phyloP scores from a whole-genome alignment of 2,888 invertebrate genomes.

The Amaurobius ferox region DNA sequence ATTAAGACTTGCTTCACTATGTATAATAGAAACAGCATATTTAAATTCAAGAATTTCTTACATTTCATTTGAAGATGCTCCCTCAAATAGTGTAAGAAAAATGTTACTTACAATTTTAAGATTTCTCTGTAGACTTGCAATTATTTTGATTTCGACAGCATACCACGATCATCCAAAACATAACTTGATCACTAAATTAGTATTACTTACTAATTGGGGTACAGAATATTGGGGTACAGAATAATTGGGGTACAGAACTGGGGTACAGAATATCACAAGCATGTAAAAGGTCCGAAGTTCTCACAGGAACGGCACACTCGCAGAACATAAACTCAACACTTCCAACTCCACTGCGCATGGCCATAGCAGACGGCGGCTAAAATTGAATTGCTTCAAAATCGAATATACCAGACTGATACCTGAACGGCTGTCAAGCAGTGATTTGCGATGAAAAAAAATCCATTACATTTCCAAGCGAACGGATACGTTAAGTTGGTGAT shows the following conservation, averaged over 20 bases:
- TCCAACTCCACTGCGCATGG: background rate
- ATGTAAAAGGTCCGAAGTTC: background rate
- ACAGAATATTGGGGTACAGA: no score
- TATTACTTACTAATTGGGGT: background rate
- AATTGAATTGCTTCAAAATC: background rate
- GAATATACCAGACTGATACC: background rate
- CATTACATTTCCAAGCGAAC: constrained; percentile 32
- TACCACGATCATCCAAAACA: background rate
- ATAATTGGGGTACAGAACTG: background rate
- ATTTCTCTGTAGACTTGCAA: background rate
- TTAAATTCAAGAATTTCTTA: no score
- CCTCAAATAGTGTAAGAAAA: no score
- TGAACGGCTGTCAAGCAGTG: constrained; percentile 11
- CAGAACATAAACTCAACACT: background rate
- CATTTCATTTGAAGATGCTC: no score
- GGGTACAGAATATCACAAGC: background rate
- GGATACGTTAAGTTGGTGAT: constrained; percentile 19
- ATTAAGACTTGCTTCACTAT: no score
- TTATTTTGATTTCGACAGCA: background rate
- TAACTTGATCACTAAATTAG: background rate
- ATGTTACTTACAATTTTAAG: background rate
- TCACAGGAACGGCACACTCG: background rate
- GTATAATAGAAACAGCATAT: no score
- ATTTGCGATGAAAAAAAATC: constrained; percentile 14
- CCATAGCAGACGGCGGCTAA: background rate